phyloP scores from a whole-genome alignment of 2,888 invertebrate genomes.

The Diaperis boleti region DNA sequence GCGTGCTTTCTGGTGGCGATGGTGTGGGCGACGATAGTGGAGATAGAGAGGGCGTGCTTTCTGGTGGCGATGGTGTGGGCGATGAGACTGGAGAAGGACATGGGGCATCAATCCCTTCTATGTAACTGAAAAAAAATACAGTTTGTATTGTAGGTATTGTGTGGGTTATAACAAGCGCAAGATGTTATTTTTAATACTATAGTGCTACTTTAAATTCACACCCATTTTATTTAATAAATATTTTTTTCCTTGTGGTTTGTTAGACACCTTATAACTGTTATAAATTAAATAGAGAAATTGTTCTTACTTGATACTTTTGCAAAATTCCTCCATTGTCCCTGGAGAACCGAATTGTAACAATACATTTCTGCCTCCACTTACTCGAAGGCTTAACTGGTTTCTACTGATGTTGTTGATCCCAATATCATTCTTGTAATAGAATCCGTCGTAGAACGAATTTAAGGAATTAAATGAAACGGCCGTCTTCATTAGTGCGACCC shows the following conservation, averaged over 20 bases:
- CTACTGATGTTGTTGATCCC: slow-evolving; percentile 9
- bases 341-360: slow-evolving; percentile 26
- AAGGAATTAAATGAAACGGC: slow-evolving; percentile 25
- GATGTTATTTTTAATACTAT: slow-evolving; percentile 39
- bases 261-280: slow-evolving; percentile 36
- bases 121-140: slow-evolving; percentile 31
- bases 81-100: slow-evolving; percentile 5
- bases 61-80: neutral
- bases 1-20: neutral
- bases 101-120: slow-evolving; percentile 25
- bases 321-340: slow-evolving; percentile 29
- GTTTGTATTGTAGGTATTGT: slow-evolving; percentile 33
- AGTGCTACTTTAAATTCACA: slow-evolving; percentile 39
- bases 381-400: slow-evolving; percentile 25
- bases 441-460: slow-evolving; percentile 25
- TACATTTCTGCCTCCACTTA: slow-evolving; percentile 25
- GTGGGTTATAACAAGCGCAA: slow-evolving; percentile 37
- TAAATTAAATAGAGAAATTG: slow-evolving; percentile 36
- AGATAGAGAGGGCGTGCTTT: too few species aligned
- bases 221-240: slow-evolving; percentile 39
- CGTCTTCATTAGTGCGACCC: slow-evolving; percentile 30
- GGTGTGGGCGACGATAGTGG: too few species aligned
- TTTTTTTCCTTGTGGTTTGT: slow-evolving; percentile 38
- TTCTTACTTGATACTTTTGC: slow-evolving; percentile 29
- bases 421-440: slow-evolving; percentile 26